A percentile compares a stretch with the other conserved stretches of the same genome.
phyloP scores from a whole-genome alignment of 2,888 invertebrate species.

The Brachylomia viminalis region DNA sequence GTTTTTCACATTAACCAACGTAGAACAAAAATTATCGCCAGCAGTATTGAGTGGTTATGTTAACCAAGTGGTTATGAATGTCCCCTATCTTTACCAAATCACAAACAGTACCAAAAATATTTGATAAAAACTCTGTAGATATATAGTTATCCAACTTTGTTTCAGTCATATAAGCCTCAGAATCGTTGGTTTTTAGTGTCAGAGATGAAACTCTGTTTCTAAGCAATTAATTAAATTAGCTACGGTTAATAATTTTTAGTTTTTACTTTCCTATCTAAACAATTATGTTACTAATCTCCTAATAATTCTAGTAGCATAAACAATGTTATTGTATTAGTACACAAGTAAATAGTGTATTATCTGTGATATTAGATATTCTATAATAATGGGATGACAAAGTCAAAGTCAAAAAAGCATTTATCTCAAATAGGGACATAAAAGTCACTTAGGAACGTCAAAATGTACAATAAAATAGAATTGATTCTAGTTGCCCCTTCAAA shows the following conservation, averaged over 20 bases:
- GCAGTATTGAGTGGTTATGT: not conserved
- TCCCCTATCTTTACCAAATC: not conserved
- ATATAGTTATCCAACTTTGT: not conserved
- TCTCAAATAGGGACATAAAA: no score
- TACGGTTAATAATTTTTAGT: not conserved
- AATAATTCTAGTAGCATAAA: not conserved
- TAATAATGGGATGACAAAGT: slow-evolving; percentile 1
- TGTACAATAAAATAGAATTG: no score
- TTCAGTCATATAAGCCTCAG: not conserved
- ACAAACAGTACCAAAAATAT: not conserved
- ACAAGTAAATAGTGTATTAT: not conserved
- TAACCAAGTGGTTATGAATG: not conserved
- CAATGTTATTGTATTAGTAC: not conserved
- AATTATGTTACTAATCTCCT: not conserved
- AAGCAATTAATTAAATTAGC: no score
- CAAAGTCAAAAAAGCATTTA: no score
- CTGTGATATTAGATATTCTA: not conserved
- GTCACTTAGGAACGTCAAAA: no score
- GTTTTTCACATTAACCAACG: not conserved
- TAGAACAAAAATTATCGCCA: not conserved
- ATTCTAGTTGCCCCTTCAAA: no score
- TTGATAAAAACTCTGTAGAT: not conserved
- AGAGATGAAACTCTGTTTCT: not conserved
- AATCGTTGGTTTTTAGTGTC: not conserved
- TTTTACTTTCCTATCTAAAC: not conserved